Evolutionary conservation across 2,113 vertebrate species (phyloP), one percentile per base, ranked within the genome.

Genomic region (Indicator maculatus): DNA sequence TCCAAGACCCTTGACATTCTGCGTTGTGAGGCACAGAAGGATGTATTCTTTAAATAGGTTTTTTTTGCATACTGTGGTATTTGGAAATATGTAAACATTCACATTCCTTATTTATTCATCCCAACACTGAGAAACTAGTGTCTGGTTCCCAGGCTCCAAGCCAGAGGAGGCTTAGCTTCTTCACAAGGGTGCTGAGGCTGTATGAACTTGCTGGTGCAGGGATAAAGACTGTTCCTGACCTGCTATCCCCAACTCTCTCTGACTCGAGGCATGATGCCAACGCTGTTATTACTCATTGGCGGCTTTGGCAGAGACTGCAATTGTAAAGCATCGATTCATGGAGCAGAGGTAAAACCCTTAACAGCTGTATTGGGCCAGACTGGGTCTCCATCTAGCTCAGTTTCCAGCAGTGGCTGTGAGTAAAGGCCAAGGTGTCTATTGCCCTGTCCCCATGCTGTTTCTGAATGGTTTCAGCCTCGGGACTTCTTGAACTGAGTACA

Each of bases 1-100:
- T 95, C 96, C 87, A 86, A 61, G 87, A 92, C 95, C 96, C 44
- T 95, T 96, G 93, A 95, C 88, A 89, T 91, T 81, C 61, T 95
- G 72, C 88, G 67, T 87, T 77, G 33, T 76, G 80, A 96, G 39
- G 83, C 66, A 82, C 73, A 94, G 86, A 94, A 65, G 47, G 73
- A 70, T 83, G 82, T 86, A 87, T 91, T 95, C 91, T 85, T 92
- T 89, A 95, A 95, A 93, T 86, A 87, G 56, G n/a, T 61, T 77
- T 58, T 91, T 80, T 95, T 92, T 85, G 28, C 83, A 69, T 71
- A 23, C 20, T 88, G 26, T 82, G 90, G 39, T 81, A 66, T 90
- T 87, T 93, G 59, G 63, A 96, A 94, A 91, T 82, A 88, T 86
- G 78, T 94, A 90, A 95, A 95, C 93, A 87, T 86, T 89, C 93